Evolutionary conservation across 2,888 invertebrate genomes (phyloP), one percentile per base, ranked within the genome.

Genomic region (Plagiodera versicolora): DNA sequence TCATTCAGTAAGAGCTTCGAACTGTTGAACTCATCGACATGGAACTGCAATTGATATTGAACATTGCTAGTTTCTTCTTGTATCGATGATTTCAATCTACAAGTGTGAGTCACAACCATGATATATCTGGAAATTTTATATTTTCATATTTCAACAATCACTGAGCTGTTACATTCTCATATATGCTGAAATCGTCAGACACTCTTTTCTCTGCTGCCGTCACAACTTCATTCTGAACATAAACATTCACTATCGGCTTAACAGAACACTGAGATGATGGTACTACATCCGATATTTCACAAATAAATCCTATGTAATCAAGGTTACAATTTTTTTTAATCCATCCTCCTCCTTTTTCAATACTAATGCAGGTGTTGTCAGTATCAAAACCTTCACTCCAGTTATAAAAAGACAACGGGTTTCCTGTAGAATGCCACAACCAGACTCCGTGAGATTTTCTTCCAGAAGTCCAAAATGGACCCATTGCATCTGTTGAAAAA

Each of bases 401-500:
- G 19, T 62, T 56, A n/a, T 14, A 17, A 17, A 56, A 62, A 1
- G 19, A 19, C 6, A 60, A 6, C 1, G 53, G 39, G n/a, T 50
- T 18, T n/a, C 16, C 24, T 8, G 30, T 44, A 11, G 39, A 20
- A 1, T 46, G 14, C 60, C 60, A 60, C 16, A 1, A 28, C 60
- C 60, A 60, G 1, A 30, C 44, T 1, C 19, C 19, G 10, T 35
- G 17, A 2, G 44, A 16, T 20, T 53, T 60, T 24, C 19, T 52
- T 14, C 19, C 60, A 8, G 52, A 56, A 1, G 51, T 49, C 60
- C 60, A 60, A 19, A 44, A 60, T 18, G 50, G 50, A 6, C 50
- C 56, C 9, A 30, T 11, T 8, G 18, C 20, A 20, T 30, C 59
- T 57, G 10, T 17, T n/a, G 14, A 14, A 32, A 2, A 32, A 32